Evolutionary conservation across 2,113 vertebrate species (phyloP), one percentile per base, ranked within the genome.

Genomic region (Ciconia boyciana): DNA sequence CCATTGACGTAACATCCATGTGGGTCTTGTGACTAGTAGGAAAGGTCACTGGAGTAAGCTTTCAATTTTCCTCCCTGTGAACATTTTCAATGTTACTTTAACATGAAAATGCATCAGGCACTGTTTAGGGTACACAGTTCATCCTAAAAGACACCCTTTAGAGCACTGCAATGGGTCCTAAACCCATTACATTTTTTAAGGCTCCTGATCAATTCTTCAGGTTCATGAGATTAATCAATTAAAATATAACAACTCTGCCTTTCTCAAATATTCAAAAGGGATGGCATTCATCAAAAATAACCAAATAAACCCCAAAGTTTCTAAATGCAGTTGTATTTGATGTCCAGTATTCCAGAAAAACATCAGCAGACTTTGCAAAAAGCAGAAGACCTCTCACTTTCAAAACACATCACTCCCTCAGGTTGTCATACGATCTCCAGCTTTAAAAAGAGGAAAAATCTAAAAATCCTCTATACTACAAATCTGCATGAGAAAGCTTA

Each of bases 311-410:
- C 22, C 55, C 19, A 16, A 18, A 11, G 28, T 43, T 92, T 66
- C n/a, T 71, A 83, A 81, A 52, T 34, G 12, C 7, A 13, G 22
- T 28, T 85, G n/a, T 34, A 65, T 9, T 58, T 61, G 22, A 91
- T 3, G 2, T 21, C 36, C 39, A 26, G 5, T 34, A 65, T 49
- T 66, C 74, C 66, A 89, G 34, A 81, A 94, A 85, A 89, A 25
- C 19, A 57, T 4, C 17, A 39, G 9, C 17, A 87, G 34, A 39
- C 44, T 68, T 80, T 19, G 32, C 24, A 74, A 75, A 96, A 95
- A 94, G 74, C 83, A 83, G 84, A 94, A 64, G 91, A 83, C 65
- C 61, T 95, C 88, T 94, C 90, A 81, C 86, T 97, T 96, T 95
- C 65, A 92, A 85, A 92, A 96, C 66, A 68, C 11, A 13, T 87